Base-by-base conservation (phyloP, 2,113 vertebrate species). In the Sinocyclocheilus maitianheensis region DNA sequence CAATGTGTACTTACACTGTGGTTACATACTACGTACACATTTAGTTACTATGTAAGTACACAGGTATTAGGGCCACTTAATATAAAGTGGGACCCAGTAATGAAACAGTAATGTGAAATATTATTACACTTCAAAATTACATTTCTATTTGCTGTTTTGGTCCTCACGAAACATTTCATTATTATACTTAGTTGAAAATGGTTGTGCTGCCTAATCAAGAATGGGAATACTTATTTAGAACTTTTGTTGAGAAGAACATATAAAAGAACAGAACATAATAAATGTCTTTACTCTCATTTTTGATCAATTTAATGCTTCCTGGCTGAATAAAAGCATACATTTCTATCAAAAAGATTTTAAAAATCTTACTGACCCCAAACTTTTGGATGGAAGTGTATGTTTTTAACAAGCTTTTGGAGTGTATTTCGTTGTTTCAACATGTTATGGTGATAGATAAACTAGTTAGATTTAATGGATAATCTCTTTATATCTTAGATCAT, bases 401-500 rank as follows among this genome's bases (percentile, higher is more conserved):
- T 76, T 76, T 14, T 48, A 76, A 51, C 11, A 26, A 26, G 5
- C 46, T 6, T 76, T 51, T 76, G 8, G 16, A 72, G 69, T 34
- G 7, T 4, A 37, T 22, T 74, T 43, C 1, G 5, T 20, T 16
- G 3, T 18, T 9, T 24, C 24, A 24, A 24, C 22, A 13, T 0
- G 10, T 74, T 46, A 46, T 13, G 26, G 12, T 77, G 75, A 77
- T 26, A 77, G 22, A 71, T 30, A 30, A 34, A 53, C 75, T 77
- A 53, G 43, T 77, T 77, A 11, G 11, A 53, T 53, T 6, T 18
- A 24, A 77, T 14, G 7, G 8, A 77, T 77, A 53, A 40, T 18
- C 13, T 77, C 43, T 51, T 76, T 24, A 9, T 76, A 18, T 76
- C 43, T 76, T 51, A 51, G 74, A 76, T 76, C 43, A 48, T 76